Percentiles rank a stretch among this genome's conserved stretches.
Conservation (phyloP, 1,140 invertebrate species). For the Chionoecetes opilio region DNA sequence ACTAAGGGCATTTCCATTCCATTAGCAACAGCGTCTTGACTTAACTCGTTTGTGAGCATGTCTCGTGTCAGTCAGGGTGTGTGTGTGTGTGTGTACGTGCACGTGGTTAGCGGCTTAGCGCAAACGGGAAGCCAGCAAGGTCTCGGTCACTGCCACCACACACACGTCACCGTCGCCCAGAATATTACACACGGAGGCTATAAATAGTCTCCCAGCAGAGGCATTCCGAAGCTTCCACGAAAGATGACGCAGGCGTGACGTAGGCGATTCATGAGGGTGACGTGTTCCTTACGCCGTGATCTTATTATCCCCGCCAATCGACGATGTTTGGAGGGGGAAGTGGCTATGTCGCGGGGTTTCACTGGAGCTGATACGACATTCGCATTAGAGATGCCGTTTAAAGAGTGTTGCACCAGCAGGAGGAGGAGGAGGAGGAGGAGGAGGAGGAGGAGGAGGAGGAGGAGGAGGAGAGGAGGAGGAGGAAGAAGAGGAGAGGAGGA, state of each 20-base stretch:
- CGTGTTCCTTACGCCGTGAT: not conserved
- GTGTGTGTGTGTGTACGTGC: not conserved
- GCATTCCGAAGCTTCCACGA: not conserved
- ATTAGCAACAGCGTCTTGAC: not conserved
- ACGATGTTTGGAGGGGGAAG: not conserved
- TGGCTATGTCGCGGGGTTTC: not conserved
- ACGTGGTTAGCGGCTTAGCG: not conserved
- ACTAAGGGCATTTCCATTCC: too few relatives aligned
- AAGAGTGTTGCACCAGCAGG: not conserved
- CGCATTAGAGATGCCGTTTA: not conserved
- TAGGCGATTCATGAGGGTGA: not conserved
- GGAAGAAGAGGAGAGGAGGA: too few relatives aligned
- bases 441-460: too few relatives aligned
- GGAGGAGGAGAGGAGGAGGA: too few relatives aligned
- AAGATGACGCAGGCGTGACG: slow-evolving; percentile 13
- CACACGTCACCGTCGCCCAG: not conserved
- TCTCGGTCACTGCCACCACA: not conserved
- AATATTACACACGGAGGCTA: not conserved
- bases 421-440: too few relatives aligned
- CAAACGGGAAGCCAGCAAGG: not conserved
- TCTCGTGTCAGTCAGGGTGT: too few relatives aligned
- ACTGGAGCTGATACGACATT: not conserved
- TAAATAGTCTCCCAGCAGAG: not conserved
- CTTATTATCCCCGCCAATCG: not conserved
- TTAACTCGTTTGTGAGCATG: not conserved